These are phyloP conservation scores for Xiphydria camelus DNA, from an alignment of 2,888 invertebrate species.

Conservation along the genomic window DNA sequence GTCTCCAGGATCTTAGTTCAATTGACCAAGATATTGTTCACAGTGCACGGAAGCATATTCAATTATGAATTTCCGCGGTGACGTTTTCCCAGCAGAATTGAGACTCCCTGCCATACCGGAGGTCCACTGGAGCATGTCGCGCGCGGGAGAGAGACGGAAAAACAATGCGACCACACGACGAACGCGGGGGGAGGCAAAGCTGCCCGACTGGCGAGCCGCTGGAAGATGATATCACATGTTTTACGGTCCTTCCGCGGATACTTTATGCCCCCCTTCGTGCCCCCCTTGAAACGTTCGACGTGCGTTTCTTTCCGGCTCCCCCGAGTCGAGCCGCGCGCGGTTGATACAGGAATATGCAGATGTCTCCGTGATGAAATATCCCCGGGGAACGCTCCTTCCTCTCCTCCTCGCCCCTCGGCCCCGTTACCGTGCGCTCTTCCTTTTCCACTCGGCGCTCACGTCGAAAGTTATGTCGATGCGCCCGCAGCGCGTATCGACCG, in stretches of 20 bases:
- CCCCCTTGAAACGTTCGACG: slow-evolving; percentile 28
- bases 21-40: too few species aligned
- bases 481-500: background rate
- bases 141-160: slow-evolving; percentile 38
- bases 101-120: too few species aligned
- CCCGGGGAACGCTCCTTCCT: slow-evolving; percentile 14
- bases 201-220: slow-evolving; percentile 35
- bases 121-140: too few species aligned
- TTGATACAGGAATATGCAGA: slow-evolving; percentile 40
- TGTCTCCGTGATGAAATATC: slow-evolving; percentile 43
- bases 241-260: slow-evolving; percentile 47
- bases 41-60: too few species aligned
- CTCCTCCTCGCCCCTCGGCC: slow-evolving; percentile 5
- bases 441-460: slow-evolving; percentile 14
- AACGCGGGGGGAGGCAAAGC: slow-evolving; percentile 41
- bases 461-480: background rate
- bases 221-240: slow-evolving; percentile 51
- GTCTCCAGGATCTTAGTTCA: too few species aligned
- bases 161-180: slow-evolving; percentile 44
- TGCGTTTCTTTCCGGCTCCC: slow-evolving; percentile 10
- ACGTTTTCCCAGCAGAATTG: too few species aligned
- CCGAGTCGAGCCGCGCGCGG: slow-evolving; percentile 25
- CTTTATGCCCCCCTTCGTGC: slow-evolving; percentile 40
- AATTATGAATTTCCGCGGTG: too few species aligned
- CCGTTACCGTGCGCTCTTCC: slow-evolving; percentile 16